A percentile compares a stretch with the other conserved stretches of the same genome.
phyloP scores from a whole-genome alignment of 2,797 vertebrate genomes.

The Tenualosa ilisha region DNA sequence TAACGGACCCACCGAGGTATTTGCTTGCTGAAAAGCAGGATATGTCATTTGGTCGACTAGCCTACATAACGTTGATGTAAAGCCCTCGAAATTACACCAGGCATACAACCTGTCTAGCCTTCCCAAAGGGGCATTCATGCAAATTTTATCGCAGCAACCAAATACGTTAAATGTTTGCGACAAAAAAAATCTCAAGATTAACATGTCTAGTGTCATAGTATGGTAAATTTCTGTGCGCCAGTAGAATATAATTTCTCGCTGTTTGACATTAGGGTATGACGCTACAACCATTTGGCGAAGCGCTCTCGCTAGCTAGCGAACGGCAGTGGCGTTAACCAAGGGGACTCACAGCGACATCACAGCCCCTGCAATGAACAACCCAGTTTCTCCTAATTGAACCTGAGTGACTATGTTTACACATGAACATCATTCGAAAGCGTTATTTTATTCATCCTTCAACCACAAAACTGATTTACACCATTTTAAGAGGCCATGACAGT shows the following conservation, averaged over 20 bases:
- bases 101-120: neutral
- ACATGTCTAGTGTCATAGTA: neutral
- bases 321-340: neutral
- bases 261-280: neutral
- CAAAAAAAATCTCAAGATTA: neutral
- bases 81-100: neutral
- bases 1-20: neutral
- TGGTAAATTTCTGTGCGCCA: neutral
- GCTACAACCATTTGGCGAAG: slow-evolving; percentile 4
- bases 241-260: neutral
- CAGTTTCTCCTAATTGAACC: neutral
- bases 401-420: neutral
- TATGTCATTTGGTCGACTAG: slow-evolving; percentile 1
- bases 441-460: neutral
- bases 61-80: neutral
- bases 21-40: neutral
- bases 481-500: neutral
- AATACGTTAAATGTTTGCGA: neutral
- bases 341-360: slow-evolving; percentile 7
- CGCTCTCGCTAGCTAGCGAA: neutral
- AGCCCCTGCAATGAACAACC: slow-evolving; percentile 17
- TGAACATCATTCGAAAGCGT: neutral
- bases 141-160: neutral
- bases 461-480: neutral
- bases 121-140: neutral